Percentiles rank a stretch among this genome's conserved stretches.
Evolutionary conservation across 2,113 vertebrate species (phyloP).

Genomic region (Corythoichthys haematopterus): DNA sequence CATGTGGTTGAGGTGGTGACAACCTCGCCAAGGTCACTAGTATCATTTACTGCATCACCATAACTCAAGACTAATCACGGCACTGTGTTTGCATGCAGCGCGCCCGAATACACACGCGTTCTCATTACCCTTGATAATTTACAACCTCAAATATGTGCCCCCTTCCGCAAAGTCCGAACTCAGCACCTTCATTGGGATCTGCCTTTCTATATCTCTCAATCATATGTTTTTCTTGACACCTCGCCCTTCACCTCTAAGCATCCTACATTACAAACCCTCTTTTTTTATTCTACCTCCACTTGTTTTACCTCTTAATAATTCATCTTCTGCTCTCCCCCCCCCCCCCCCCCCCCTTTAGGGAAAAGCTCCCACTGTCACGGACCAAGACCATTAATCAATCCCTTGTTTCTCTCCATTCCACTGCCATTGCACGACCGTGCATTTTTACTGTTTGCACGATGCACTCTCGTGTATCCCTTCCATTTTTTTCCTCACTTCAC

Average conservation of each 20-base stretch:
- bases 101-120: slow-evolving; percentile 7
- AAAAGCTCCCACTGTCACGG: slow-evolving; percentile 59
- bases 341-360: slow-evolving; percentile 10
- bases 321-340: slow-evolving; percentile 46
- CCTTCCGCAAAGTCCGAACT: slow-evolving; percentile 38
- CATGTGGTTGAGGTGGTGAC: slow-evolving; percentile 17
- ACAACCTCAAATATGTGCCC: slow-evolving; percentile 51
- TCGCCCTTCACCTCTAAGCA: not conserved
- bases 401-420: slow-evolving; percentile 18
- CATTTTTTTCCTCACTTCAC: not conserved
- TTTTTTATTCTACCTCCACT: slow-evolving; percentile 35
- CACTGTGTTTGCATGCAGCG: slow-evolving; percentile 20
- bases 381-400: slow-evolving; percentile 62
- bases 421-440: not conserved
- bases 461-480: not conserved
- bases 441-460: not conserved
- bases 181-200: slow-evolving; percentile 49
- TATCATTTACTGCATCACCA: slow-evolving; percentile 49
- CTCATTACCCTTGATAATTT: slow-evolving; percentile 79
- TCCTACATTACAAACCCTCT: slow-evolving; percentile 1
- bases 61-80: slow-evolving; percentile 51
- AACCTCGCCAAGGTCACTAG: slow-evolving; percentile 44
- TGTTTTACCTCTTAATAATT: slow-evolving; percentile 67
- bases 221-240: slow-evolving; percentile 15
- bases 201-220: slow-evolving; percentile 30